phyloP scores from a whole-genome alignment of 2,888 invertebrate species.

The Ophion slaviceki region DNA sequence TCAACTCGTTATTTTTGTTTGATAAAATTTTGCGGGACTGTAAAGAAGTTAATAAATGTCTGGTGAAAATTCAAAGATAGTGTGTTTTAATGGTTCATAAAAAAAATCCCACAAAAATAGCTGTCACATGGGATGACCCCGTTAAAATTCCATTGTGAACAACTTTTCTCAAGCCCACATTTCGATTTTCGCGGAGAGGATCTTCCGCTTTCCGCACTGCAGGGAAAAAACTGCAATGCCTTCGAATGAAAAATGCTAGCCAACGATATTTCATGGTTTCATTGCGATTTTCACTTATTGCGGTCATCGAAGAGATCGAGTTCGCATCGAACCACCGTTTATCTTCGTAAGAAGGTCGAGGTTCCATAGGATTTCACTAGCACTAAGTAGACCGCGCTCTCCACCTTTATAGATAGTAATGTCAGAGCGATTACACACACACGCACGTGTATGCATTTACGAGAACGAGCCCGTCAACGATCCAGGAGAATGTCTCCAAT shows the following conservation, averaged over 20 bases:
- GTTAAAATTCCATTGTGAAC: no score
- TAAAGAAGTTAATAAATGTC: no score
- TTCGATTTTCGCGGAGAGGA: no score
- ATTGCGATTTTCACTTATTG: slow-evolving; percentile 36
- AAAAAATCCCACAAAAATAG: no score
- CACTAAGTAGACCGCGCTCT: slow-evolving; percentile 66
- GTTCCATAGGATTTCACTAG: slow-evolving; percentile 66
- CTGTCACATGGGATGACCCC: no score
- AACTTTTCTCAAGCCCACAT: no score
- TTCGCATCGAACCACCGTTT: slow-evolving; percentile 50
- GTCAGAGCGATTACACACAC: slow-evolving; percentile 39
- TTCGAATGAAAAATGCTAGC: not conserved
- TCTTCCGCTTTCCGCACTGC: no score
- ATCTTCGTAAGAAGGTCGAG: slow-evolving; percentile 67
- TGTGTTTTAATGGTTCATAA: no score
- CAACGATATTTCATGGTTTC: not conserved
- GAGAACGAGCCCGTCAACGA: slow-evolving; percentile 31
- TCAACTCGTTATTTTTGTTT: no score
- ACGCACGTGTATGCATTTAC: not conserved
- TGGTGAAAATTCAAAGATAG: no score
- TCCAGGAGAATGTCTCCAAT: slow-evolving; percentile 19
- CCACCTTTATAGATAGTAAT: slow-evolving; percentile 55
- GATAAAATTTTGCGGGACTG: no score
- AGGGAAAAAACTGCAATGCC: not conserved
- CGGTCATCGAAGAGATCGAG: slow-evolving; percentile 23